A percentile compares a stretch with the other conserved stretches of the same genome.
phyloP scores from a whole-genome alignment of 2,797 vertebrate species.

The Thunnus albacares region DNA sequence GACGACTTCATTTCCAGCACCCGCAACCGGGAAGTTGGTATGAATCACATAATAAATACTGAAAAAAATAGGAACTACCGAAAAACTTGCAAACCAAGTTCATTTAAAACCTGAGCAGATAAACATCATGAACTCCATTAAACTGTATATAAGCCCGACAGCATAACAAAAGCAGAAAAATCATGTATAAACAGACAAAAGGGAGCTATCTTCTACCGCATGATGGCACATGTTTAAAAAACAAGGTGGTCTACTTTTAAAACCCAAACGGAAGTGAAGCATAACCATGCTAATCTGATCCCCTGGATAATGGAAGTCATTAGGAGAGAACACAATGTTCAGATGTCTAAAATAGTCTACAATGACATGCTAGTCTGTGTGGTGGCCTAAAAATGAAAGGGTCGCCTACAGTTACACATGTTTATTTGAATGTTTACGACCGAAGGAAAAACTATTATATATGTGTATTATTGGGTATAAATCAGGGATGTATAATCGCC shows the following conservation, averaged over 20 bases:
- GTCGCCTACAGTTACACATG: not conserved
- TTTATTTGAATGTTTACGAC: constrained; percentile 2
- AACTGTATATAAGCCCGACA: not conserved
- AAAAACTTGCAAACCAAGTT: constrained; percentile 8
- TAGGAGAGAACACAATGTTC: constrained; percentile 29
- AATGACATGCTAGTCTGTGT: not conserved
- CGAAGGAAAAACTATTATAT: not conserved
- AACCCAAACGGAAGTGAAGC: constrained; percentile 20
- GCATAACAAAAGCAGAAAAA: constrained; percentile 1
- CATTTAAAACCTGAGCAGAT: not conserved
- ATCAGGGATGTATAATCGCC: not conserved
- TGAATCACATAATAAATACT: constrained; percentile 33
- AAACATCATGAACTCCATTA: not conserved
- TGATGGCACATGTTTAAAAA: constrained; percentile 4
- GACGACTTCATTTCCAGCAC: constrained; percentile 8
- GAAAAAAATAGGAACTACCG: constrained; percentile 44
- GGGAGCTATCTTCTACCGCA: not conserved
- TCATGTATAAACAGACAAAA: constrained; percentile 9
- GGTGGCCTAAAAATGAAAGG: constrained; percentile 16
- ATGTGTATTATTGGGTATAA: not conserved
- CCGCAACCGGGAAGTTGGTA: constrained; percentile 25
- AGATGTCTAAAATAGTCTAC: constrained; percentile 32
- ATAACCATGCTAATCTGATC: constrained; percentile 14
- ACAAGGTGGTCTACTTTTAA: constrained; percentile 16
- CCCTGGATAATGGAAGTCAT: constrained; percentile 27